Base-by-base conservation (phyloP, 2,888 invertebrate genomes). In the Plebejus anna region DNA sequence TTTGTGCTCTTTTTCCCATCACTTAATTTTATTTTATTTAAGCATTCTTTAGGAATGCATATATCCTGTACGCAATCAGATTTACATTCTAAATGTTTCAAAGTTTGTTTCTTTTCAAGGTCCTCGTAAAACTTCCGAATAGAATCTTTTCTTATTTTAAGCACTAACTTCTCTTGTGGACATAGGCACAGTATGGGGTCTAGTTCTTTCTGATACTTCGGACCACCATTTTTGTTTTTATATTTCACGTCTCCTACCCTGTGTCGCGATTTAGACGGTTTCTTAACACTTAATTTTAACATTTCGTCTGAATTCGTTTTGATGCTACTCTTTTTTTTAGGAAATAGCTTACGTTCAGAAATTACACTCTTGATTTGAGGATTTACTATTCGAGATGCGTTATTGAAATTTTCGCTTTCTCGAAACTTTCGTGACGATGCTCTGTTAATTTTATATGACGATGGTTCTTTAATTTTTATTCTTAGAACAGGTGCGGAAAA, bases 111-210 rank as follows among this genome's bases (percentile, higher is more conserved):
- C 78, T 73, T 80, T 75, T 77, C 82, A n/a, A 84, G 77, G 47
- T 84, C 80, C 75, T 87, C 87, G 78, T 81, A 83, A 77, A 81
- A 85, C 72, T 87, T 79, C 51, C 76, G 78, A 59, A 87, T 75
- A 5, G 87, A 88, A 83, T 89, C 88, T 79, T 86, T 88, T 81
- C 78, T 84, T 59, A 85, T 81, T 75, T 77, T 75, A 11, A 79
- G 47, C 70, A 79, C 76, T 59, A 82, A 22, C 61, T 79, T 80
- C 73, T 80, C 71, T 78, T 80, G 78, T 5, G 22, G 47, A 28
- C 72, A 72, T 16, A 9, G 72, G 13, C 72, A 72, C 22, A 82
- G 72, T 76, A 78, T 81, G 51, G 76, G 78, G 76, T 79, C 80
- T 5, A 82, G 79, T 38, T 81, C 79, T 51, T 78, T 82, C 3